Evolutionary conservation across 1,140 invertebrate species (phyloP).

Genomic region (Xylocopa sonorina): DNA sequence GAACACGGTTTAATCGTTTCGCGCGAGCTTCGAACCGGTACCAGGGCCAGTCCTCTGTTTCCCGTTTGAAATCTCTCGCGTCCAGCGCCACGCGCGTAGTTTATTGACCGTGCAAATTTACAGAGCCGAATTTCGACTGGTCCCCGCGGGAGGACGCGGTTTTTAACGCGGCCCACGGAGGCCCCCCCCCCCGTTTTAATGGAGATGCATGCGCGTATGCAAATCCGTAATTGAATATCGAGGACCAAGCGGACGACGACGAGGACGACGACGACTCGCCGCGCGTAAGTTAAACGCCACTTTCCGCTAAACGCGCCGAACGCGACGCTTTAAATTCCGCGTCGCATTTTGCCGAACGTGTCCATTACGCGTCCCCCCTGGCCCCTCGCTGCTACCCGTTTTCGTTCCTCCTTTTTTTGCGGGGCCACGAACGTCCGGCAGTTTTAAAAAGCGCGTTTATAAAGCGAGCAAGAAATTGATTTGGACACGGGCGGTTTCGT

Average conservation of each 20-base stretch:
- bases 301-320: conserved; percentile 15
- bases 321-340: conserved; percentile 15
- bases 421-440: too few species aligned
- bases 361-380: neutral
- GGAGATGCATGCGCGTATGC: conserved; percentile 53
- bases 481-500: too few species aligned
- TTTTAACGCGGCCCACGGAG: neutral
- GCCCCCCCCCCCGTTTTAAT: conserved; percentile 37
- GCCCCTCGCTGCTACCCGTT: too few species aligned
- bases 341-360: neutral
- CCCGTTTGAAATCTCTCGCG: conserved; percentile 16
- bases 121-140: conserved; percentile 27
- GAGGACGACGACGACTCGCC: too few species aligned
- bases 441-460: too few species aligned
- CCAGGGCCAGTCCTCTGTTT: too few species aligned
- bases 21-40: neutral
- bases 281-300: conserved; percentile 31
- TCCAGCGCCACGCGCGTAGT: neutral
- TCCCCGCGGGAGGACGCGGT: neutral
- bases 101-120: conserved; percentile 47
- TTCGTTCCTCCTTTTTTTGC: neutral
- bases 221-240: conserved; percentile 54
- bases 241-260: conserved; percentile 18
- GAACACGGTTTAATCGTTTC: conserved; percentile 29
- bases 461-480: too few species aligned